Conservation (phyloP, 2,113 vertebrate genomes). For the Myxocyprinus asiaticus region DNA sequence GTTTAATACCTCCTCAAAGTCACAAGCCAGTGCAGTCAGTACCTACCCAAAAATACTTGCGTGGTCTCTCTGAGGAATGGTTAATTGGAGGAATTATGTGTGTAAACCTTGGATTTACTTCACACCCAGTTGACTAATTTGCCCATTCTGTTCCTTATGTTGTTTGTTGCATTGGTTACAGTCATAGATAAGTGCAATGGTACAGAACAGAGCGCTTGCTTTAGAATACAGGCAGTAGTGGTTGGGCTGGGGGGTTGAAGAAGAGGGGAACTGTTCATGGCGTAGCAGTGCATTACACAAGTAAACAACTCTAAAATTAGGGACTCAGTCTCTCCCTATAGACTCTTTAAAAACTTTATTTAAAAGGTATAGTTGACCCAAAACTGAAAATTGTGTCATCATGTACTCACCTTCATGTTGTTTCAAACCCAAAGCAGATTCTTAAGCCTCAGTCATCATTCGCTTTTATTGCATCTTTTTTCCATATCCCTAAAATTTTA, state of each 20-base stretch:
- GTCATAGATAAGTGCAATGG: constrained; percentile 70
- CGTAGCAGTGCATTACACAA: neutral
- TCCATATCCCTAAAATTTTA: too few species aligned
- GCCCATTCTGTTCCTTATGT: constrained; percentile 68
- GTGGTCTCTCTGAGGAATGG: neutral
- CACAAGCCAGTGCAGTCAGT: constrained; percentile 8
- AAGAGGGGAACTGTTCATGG: neutral
- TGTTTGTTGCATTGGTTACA: constrained; percentile 82
- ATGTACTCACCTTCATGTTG: too few species aligned
- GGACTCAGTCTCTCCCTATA: neutral
- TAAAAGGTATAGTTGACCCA: too few species aligned
- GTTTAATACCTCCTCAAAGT: constrained; percentile 8
- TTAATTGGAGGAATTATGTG: constrained; percentile 31
- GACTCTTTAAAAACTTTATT: neutral
- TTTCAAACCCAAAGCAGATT: too few species aligned
- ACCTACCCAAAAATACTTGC: neutral
- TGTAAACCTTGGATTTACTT: constrained; percentile 52
- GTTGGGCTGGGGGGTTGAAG: constrained; percentile 24
- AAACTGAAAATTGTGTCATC: too few species aligned
- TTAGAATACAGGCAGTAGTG: constrained; percentile 55
- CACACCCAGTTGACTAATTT: constrained; percentile 67
- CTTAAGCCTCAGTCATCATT: too few species aligned
- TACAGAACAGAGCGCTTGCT: constrained; percentile 59
- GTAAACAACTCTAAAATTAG: constrained; percentile 34
- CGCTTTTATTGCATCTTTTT: too few species aligned